Evolutionary conservation across 2,888 invertebrate genomes (phyloP), one percentile per base, ranked within the genome.

Genomic region (Drosophila emarginata): DNA sequence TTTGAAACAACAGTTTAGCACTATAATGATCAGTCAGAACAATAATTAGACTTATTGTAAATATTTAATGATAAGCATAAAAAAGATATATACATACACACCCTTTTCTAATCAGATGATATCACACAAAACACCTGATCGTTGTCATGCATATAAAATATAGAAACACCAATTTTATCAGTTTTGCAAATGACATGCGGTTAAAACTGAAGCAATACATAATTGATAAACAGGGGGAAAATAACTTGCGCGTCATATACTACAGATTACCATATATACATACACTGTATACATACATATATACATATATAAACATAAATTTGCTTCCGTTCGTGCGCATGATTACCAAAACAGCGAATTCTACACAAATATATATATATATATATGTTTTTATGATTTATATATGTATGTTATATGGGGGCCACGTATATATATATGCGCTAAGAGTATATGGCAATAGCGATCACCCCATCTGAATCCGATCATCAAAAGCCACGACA

Each of bases 401-500:
- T 51, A 21, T 50, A n/a, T 21, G 7, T 54, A 32, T 45, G 51
- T 59, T 32, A 54, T 57, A 26, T 60, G 56, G 63, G 61, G 64
- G 59, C 40, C 64, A 63, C 61, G 53, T 75, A 68, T 21, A 9
- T 67, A 21, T 61, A 50, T 39, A 12, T 26, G 7, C 51, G 56
- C 52, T 52, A 26, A 18, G 18, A 21, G 45, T 15, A 62, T 45
- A 28, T 58, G 64, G 62, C 60, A 66, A 62, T 58, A 59, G 66
- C 80, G 71, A 79, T 78, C 78, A 79, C 66, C 68, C 78, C 71
- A 79, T 78, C 72, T 14, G 26, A 18, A 11, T 23, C 39, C 23
- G 37, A 18, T 62, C 40, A 23, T 50, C 39, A 28, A 4, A 37
- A 37, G 39, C 53, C 28, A 52, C 36, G 21, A 52, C 60, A 14